Conservation (phyloP, 2,888 invertebrate species). For the Zelleria hepariella region DNA sequence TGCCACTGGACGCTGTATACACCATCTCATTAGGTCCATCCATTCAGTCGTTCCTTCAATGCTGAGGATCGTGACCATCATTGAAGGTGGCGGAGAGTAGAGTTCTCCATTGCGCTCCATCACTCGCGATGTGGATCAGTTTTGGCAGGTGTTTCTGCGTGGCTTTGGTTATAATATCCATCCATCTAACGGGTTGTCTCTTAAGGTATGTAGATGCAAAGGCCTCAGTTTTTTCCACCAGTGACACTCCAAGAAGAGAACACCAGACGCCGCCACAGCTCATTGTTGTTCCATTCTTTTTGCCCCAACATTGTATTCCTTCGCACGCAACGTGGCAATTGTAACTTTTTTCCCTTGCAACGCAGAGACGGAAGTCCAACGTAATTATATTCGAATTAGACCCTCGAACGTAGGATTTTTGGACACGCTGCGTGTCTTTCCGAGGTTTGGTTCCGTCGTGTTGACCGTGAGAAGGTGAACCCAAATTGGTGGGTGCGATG, state of each 20-base stretch:
- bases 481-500: neutral
- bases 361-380: constrained; percentile 42
- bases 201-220: too few relatives aligned
- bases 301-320: constrained; percentile 36
- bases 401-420: constrained; percentile 22
- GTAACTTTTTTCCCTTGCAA: constrained; percentile 47
- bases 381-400: constrained; percentile 64
- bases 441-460: neutral
- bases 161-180: too few relatives aligned
- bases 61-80: too few relatives aligned
- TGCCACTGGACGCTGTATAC: too few relatives aligned
- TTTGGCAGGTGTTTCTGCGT: too few relatives aligned
- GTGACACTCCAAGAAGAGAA: neutral
- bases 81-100: too few relatives aligned
- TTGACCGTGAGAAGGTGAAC: neutral
- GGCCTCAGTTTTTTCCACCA: too few relatives aligned
- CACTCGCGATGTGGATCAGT: too few relatives aligned
- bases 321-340: constrained; percentile 57
- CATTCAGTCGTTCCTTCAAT: too few relatives aligned
- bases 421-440: neutral
- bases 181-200: too few relatives aligned
- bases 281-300: constrained; percentile 1
- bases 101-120: too few relatives aligned
- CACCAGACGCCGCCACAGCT: neutral
- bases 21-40: too few relatives aligned